Conservation (phyloP, 2,797 vertebrate species). For the Antrozous pallidus region DNA sequence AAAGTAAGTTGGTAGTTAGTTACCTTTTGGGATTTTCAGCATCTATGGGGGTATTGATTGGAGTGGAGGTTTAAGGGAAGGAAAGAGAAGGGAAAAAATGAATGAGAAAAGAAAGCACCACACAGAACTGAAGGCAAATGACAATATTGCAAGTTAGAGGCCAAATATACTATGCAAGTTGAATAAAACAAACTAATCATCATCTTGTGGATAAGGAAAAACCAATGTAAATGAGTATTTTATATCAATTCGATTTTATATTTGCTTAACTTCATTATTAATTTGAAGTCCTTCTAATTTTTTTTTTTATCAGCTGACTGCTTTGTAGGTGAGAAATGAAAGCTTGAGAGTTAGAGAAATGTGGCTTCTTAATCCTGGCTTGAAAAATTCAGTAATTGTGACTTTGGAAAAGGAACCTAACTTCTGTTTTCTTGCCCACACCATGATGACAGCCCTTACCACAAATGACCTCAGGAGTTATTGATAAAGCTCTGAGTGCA, state of each 20-base stretch:
- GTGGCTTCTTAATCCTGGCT: background rate
- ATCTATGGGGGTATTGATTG: background rate
- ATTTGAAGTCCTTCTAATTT: background rate
- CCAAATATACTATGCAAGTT: background rate
- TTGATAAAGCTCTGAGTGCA: background rate
- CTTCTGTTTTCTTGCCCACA: background rate
- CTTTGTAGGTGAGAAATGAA: background rate
- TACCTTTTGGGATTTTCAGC: background rate
- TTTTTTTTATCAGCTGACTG: background rate
- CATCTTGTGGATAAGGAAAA: background rate
- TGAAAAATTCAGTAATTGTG: background rate
- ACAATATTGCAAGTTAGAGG: background rate
- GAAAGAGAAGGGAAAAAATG: background rate
- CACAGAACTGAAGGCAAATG: background rate
- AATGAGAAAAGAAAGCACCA: background rate
- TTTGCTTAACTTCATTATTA: background rate
- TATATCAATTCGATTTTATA: background rate
- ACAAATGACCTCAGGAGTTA: accelerated
- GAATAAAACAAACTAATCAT: background rate
- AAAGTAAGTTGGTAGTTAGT: background rate
- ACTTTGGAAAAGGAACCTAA: background rate
- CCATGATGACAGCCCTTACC: background rate
- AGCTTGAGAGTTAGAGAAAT: background rate
- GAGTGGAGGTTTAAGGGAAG: background rate
- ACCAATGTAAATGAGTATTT: background rate